Evolutionary conservation across 2,888 invertebrate species (phyloP).

Genomic region (Pachymerium ferrugineum): DNA sequence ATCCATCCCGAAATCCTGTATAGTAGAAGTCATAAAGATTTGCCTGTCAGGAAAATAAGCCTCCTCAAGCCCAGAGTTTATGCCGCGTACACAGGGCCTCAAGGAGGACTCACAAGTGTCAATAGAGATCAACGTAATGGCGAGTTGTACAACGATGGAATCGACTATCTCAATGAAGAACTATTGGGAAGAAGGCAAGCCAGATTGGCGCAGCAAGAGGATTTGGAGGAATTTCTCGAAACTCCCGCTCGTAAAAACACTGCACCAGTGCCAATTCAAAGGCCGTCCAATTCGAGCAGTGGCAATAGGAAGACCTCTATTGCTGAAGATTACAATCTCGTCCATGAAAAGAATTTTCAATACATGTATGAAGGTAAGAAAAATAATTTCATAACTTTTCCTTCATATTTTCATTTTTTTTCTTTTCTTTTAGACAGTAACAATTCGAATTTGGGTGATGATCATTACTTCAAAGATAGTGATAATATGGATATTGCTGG

Average conservation of each 20-base stretch:
- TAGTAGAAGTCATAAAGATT: conserved; percentile 65
- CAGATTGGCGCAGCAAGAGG: conserved; percentile 41
- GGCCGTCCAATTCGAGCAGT: conserved; percentile 39
- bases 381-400: neutral
- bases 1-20: conserved; percentile 60
- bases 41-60: conserved; percentile 56
- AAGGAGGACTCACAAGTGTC: conserved; percentile 70
- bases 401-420: neutral
- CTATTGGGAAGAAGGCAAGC: conserved; percentile 47
- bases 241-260: neutral
- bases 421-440: neutral
- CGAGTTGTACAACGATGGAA: conserved; percentile 46
- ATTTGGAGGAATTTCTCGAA: conserved; percentile 44
- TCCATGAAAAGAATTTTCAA: conserved; percentile 29
- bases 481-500: conserved; percentile 49
- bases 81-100: conserved; percentile 74
- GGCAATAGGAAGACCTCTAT: conserved; percentile 42
- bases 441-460: conserved; percentile 17
- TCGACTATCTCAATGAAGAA: conserved; percentile 65
- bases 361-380: conserved; percentile 29
- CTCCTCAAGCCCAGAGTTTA: conserved; percentile 54
- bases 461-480: conserved; percentile 29
- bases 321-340: conserved; percentile 31
- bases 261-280: conserved; percentile 36
- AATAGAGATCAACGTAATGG: conserved; percentile 56